Evolutionary conservation across 1,140 invertebrate species (phyloP).

Genomic region (Drosophila navojoa): DNA sequence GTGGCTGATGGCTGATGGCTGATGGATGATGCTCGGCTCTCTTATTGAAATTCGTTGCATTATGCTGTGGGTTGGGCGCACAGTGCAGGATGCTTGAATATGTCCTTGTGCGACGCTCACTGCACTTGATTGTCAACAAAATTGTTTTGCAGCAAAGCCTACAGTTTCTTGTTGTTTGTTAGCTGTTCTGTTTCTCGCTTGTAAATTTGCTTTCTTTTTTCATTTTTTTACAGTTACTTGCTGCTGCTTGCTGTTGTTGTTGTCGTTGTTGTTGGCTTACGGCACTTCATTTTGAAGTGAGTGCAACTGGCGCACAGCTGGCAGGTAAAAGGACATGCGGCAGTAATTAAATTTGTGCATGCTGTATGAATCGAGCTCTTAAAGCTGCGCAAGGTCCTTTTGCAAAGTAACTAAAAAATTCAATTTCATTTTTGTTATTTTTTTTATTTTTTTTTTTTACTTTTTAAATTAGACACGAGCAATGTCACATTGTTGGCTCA

Average conservation of each 20-base stretch:
- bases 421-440: conserved; percentile 15
- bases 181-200: conserved; percentile 14
- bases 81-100: conserved; percentile 49
- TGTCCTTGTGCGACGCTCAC: conserved; percentile 64
- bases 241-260: conserved; percentile 7
- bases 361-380: conserved; percentile 27
- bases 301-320: conserved; percentile 49
- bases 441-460: conserved; percentile 7
- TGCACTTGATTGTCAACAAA: conserved; percentile 79
- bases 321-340: conserved; percentile 67
- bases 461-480: conserved; percentile 41
- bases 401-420: conserved; percentile 35
- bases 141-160: conserved; percentile 63
- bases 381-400: conserved; percentile 19
- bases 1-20: conserved; percentile 19
- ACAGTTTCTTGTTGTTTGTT: conserved; percentile 28
- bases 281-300: conserved; percentile 68
- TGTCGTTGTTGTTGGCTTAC: conserved; percentile 32
- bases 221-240: not conserved
- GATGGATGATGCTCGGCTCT: conserved; percentile 37
- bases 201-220: conserved; percentile 14
- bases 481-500: conserved; percentile 26
- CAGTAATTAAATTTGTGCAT: conserved; percentile 71
- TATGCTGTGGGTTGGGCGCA: conserved; percentile 46
- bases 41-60: conserved; percentile 79